Conservation (phyloP, 2,113 vertebrate species). For the Athene noctua region DNA sequence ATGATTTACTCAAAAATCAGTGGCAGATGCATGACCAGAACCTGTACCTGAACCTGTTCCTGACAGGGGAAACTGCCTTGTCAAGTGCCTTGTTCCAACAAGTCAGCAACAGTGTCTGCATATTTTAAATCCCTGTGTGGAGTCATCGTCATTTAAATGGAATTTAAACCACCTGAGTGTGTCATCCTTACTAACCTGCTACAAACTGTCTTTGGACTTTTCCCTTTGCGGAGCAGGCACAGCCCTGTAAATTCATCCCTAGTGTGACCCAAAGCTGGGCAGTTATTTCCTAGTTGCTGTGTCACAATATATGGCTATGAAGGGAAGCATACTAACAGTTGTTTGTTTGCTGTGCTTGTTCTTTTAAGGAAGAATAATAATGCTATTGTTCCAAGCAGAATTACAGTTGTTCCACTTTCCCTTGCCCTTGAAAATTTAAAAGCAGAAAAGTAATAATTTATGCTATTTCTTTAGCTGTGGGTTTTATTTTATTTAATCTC, state of each 20-base stretch:
- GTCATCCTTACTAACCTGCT: neutral
- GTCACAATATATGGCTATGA: neutral
- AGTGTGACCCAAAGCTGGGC: neutral
- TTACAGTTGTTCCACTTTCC: neutral
- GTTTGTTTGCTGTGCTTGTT: neutral
- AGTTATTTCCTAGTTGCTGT: neutral
- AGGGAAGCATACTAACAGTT: neutral
- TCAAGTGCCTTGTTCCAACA: conserved; percentile 14
- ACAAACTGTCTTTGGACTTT: neutral
- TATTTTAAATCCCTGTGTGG: conserved; percentile 9
- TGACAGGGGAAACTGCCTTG: neutral
- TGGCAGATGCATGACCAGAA: neutral
- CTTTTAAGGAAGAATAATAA: neutral
- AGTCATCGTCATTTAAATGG: conserved; percentile 3
- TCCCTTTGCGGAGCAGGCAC: neutral
- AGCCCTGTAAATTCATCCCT: neutral
- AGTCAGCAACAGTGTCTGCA: neutral
- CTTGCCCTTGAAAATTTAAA: neutral
- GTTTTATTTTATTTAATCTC: neutral
- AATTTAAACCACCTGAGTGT: neutral
- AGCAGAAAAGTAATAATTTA: neutral
- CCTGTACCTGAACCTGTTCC: neutral
- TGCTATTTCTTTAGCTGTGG: neutral
- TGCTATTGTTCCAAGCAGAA: neutral
- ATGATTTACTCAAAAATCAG: neutral